A percentile compares a stretch with the other conserved stretches of the same genome.
These are phyloP conservation scores for Drosophila micromelanica DNA, from an alignment of 1,140 invertebrate genomes.

Conservation along the genomic window DNA sequence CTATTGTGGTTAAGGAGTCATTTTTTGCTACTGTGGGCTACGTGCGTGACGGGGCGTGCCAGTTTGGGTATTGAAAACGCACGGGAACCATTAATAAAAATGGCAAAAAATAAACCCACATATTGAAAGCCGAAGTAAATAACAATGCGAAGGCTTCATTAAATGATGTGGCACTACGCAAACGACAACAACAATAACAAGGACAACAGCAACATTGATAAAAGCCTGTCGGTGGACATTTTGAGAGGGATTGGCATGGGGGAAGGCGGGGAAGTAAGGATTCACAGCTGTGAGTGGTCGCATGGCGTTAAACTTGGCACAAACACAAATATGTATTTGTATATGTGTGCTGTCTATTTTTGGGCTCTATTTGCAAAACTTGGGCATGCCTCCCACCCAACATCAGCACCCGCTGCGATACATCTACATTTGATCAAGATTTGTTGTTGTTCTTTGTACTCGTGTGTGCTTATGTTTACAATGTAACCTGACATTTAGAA, in stretches of 20 bases:
- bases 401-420: background rate
- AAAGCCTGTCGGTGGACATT: conserved; percentile 23
- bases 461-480: conserved; percentile 61
- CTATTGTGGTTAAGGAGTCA: conserved; percentile 16
- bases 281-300: conserved; percentile 20
- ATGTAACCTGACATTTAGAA: conserved; percentile 68
- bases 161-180: conserved; percentile 37
- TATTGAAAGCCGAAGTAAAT: conserved; percentile 41
- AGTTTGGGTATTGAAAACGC: conserved; percentile 11
- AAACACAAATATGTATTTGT: conserved; percentile 2
- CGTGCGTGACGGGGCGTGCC: background rate
- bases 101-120: background rate
- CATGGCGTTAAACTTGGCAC: conserved; percentile 27
- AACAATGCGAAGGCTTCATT: conserved; percentile 42
- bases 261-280: background rate
- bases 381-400: background rate
- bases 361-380: conserved; percentile 12
- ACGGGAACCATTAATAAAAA: conserved; percentile 42
- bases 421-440: conserved; percentile 46
- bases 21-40: background rate
- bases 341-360: conserved; percentile 28
- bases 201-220: background rate
- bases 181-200: conserved; percentile 1
- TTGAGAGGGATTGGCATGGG: conserved; percentile 5
- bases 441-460: conserved; percentile 14